Base-by-base conservation (phyloP, 2,888 invertebrate species). In the Trissolcus japonicus region DNA sequence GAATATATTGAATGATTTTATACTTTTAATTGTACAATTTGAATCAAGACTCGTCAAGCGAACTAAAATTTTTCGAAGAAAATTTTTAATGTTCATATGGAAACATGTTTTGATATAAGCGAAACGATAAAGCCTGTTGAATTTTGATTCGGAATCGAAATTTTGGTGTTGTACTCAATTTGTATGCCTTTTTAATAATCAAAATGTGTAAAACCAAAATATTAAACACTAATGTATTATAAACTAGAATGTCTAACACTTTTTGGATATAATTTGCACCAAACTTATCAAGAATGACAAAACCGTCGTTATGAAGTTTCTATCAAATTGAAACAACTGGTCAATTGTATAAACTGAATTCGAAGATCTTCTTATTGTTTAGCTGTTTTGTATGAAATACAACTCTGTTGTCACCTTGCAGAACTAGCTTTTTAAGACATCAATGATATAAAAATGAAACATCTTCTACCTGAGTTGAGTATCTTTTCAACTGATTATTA, bases 391-490 rank as follows among this genome's bases (percentile, higher is more conserved):
- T 35, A 35, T 11, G 11, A 35, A 35, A 9, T 11, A 35, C 35
- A 35, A 35, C 35, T 35, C 9, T 35, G 11, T 35, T 35, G 11
- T 35, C 35, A 35, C 35, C 35, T 9, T 9, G n/a, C 25, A 57
- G n/a, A 21, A 9, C 13, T 14, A 67, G 67, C 68, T 67, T 59
- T 29, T 75, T 63, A 63, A 59, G 62, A 60, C 65, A 61, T 56
- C 35, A 35, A 53, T 53, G 51, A 35, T 35, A 67, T 35, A 14
- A 46, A 48, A 59, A 13, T 21, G 19, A 35, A 57, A 59, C 67
- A 68, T 66, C 66, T 59, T 78, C 50, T 59, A 50, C 25, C 19
- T 71, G 59, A 67, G 67, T 75, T 71, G 13, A 53, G 16, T 56
- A 48, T 6, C 63, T 55, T 21, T 35, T 35, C 35, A 11, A 35